Evolutionary conservation across 2,113 vertebrate species (phyloP), one percentile per base, ranked within the genome.

Genomic region (Gadus chalcogrammus): DNA sequence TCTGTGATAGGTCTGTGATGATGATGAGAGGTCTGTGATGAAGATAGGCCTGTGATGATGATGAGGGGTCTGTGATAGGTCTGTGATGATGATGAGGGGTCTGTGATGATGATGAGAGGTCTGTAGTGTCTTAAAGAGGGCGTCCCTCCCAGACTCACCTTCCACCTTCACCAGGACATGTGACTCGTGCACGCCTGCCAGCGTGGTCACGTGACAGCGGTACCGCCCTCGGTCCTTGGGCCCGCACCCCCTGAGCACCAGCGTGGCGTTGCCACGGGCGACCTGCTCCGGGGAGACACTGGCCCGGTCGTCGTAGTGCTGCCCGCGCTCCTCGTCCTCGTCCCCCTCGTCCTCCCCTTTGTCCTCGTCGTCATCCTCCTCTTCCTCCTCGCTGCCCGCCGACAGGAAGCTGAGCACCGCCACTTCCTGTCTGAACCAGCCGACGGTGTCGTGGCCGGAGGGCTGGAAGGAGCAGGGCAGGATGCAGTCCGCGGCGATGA

Each of bases 401-500:
- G 71, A 17, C 56, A 85, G 69, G 28, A 89, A 92, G 73, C 77
- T 90, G 76, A 90, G 91, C 1, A 94, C 77, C 12, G 71, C 2
- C 18, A 0, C n/a, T 0, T 64, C 70, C 77, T 86, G 89, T 71
- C 20, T 20, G 85, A 82, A 88, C 94, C 94, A 96, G 74, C 89
- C 75, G 22, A 96, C 79, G 5, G 83, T 81, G 79, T 85, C 85
- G 13, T 82, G 27, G 0, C 61, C 0, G 0, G 65, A 82, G 5
- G 81, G 87, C 16, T 31, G 60, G 72, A 95, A 94, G 77, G 0
- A 22, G 81, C 95, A 95, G 61, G 93, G 94, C 0, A 94, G 91
- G 42, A 88, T 22, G 35, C 91, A 91, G 1, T 91, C 91, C 78
- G 89, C 73, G 0, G 88, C 88, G 27, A 93, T 82, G 1, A 79